phyloP scores from a whole-genome alignment of 2,113 vertebrate species.

The cattle (Bos taurus) region DNA sequence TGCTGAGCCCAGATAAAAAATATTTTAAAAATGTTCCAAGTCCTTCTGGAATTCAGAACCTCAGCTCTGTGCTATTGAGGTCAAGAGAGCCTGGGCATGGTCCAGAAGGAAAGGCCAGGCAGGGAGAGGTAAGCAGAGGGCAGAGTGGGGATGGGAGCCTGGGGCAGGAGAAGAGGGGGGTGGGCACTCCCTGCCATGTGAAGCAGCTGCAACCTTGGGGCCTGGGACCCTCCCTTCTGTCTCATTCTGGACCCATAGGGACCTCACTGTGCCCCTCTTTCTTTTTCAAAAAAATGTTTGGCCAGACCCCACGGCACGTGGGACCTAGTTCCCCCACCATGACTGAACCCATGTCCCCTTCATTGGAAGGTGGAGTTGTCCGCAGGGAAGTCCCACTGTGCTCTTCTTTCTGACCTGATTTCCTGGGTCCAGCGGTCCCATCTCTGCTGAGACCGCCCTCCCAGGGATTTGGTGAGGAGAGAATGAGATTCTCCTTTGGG shows the following conservation, averaged over 20 bases:
- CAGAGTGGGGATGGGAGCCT: neutral
- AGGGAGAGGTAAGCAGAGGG: neutral
- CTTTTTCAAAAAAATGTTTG: neutral
- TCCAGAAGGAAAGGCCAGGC: neutral
- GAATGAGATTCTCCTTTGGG: neutral
- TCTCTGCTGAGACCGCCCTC: neutral
- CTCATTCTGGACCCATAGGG: neutral
- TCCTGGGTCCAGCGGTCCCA: neutral
- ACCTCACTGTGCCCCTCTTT: neutral
- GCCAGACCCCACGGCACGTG: neutral
- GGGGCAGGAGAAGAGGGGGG: fast-evolving
- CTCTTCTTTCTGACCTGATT: neutral
- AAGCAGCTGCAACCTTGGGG: neutral
- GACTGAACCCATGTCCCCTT: neutral
- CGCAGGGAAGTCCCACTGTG: neutral
- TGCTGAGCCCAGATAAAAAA: neutral
- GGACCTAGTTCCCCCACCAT: neutral
- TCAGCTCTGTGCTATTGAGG: neutral
- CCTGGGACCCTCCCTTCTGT: neutral
- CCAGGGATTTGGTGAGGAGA: neutral
- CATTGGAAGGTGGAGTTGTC: neutral
- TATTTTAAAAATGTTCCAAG: neutral
- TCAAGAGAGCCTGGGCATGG: neutral
- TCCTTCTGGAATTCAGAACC: neutral
- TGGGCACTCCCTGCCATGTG: fast-evolving